These are phyloP conservation scores for Rousettus leschenaultii DNA, from an alignment of 2,113 vertebrate genomes.

Conservation along the genomic window DNA sequence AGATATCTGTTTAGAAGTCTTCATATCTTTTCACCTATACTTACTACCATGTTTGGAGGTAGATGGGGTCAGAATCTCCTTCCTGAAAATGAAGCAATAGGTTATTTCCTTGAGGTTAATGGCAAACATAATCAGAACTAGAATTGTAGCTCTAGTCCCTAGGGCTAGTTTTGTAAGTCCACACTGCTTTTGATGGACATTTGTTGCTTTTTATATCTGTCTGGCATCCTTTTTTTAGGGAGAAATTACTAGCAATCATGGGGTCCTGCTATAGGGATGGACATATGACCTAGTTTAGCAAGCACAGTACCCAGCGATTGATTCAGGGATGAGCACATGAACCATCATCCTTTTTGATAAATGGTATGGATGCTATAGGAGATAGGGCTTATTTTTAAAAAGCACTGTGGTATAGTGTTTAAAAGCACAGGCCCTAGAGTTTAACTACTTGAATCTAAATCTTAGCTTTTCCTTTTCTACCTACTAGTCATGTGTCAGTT, in stretches of 20 bases:
- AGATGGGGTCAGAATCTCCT: not conserved
- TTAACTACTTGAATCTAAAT: not conserved
- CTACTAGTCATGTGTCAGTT: not conserved
- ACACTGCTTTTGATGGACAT: not conserved
- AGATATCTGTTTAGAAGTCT: not conserved
- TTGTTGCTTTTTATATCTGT: not conserved
- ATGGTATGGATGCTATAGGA: not conserved
- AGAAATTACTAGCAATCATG: not conserved
- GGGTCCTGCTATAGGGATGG: not conserved
- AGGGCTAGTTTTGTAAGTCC: not conserved
- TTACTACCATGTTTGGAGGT: not conserved
- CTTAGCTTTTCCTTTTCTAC: not conserved
- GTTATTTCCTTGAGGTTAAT: conserved; percentile 13
- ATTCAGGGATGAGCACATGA: not conserved
- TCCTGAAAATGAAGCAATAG: not conserved
- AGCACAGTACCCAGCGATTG: not conserved
- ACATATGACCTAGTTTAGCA: not conserved
- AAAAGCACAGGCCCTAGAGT: not conserved
- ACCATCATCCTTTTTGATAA: not conserved
- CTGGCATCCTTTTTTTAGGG: not conserved
- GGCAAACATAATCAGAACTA: not conserved
- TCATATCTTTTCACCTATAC: not conserved
- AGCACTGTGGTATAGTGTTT: not conserved
- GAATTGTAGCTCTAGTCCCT: not conserved
- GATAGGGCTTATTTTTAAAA: not conserved